Percentiles rank a stretch among this genome's conserved stretches.
These are phyloP conservation scores for Trichopoda pennipes DNA, from an alignment of 2,888 invertebrate species.

Conservation along the genomic window DNA sequence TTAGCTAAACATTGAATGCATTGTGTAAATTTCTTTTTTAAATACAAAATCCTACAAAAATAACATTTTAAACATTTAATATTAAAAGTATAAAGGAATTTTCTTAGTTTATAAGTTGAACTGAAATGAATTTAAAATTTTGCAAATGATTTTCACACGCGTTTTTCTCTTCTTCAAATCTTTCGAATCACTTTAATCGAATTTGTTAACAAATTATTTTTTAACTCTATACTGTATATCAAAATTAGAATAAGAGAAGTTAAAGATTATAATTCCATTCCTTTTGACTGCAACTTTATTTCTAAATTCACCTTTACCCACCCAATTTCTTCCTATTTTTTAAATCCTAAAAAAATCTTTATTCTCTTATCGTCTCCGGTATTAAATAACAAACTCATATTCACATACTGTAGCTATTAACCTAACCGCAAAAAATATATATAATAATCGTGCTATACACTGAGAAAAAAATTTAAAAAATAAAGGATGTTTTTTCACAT, in stretches of 20 bases:
- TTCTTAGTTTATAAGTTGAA: too few species aligned
- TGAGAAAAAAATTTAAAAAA: conserved; percentile 34
- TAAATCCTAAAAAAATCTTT: neutral
- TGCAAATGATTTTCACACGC: neutral
- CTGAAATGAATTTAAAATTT: too few species aligned
- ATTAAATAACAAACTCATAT: conserved; percentile 41
- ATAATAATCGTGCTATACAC: conserved; percentile 58
- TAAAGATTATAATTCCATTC: neutral
- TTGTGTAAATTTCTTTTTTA: neutral
- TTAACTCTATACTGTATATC: too few species aligned
- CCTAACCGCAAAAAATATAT: conserved; percentile 53
- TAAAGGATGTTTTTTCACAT: conserved; percentile 53
- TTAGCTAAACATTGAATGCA: too few species aligned
- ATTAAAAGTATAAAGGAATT: too few species aligned
- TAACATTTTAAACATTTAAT: too few species aligned
- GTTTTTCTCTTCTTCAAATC: neutral
- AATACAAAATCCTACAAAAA: too few species aligned
- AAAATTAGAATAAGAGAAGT: too few species aligned
- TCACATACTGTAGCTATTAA: conserved; percentile 52
- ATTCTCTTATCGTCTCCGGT: conserved; percentile 44
- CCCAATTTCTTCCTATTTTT: neutral
- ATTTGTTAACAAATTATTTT: too few species aligned
- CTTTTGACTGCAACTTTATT: neutral
- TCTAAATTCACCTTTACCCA: neutral
- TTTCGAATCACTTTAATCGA: neutral